Conservation (phyloP, 2,113 vertebrate genomes). For the Plecotus auritus region DNA sequence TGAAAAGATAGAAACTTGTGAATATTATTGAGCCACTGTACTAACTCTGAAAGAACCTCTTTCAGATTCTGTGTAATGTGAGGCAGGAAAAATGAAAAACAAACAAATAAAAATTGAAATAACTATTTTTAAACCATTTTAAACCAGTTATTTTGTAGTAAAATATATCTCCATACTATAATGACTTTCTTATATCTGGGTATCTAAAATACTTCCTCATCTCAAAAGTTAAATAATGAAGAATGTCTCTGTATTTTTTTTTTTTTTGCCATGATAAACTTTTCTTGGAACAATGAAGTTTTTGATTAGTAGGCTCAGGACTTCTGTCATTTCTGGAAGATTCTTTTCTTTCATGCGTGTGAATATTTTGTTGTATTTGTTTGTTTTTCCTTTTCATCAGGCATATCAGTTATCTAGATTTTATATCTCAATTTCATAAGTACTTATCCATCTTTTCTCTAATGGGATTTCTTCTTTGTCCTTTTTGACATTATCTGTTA, state of each 20-base stretch:
- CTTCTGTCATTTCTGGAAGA: not conserved
- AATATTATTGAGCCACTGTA: not conserved
- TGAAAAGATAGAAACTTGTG: not conserved
- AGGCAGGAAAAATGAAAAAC: not conserved
- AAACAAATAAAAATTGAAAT: not conserved
- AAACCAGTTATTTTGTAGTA: not conserved
- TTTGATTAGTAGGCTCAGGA: not conserved
- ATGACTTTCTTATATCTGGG: not conserved
- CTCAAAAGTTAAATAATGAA: not conserved
- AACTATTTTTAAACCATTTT: not conserved
- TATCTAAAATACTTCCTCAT: not conserved
- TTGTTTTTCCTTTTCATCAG: not conserved
- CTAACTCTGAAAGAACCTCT: not conserved
- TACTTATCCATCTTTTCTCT: not conserved
- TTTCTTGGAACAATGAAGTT: not conserved
- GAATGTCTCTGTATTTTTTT: not conserved
- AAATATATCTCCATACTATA: not conserved
- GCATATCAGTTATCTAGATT: not conserved
- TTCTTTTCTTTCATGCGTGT: not conserved
- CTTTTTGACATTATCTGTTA: not conserved
- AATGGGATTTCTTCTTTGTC: not conserved
- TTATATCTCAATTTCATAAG: not conserved
- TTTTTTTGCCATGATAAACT: not conserved
- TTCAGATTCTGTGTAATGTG: not conserved
- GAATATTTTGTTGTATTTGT: not conserved